Evolutionary conservation across 30 jellyfish, hydroid and myxozoan genomes (phyloP).

Genomic region (Pelagia noctiluca): DNA sequence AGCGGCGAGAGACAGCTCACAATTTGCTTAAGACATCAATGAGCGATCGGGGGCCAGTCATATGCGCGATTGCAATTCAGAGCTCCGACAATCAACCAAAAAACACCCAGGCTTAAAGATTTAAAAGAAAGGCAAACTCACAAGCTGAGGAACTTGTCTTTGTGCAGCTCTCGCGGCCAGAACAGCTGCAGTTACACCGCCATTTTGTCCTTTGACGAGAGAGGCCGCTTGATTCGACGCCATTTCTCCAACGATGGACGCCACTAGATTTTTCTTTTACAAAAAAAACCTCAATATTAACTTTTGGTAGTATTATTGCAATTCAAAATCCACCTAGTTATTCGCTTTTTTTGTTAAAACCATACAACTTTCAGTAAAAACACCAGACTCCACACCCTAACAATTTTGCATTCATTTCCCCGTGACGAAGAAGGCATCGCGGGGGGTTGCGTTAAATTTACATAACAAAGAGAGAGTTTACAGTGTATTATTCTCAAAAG

Average conservation of each 20-base stretch:
- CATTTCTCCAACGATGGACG: constrained; percentile 46
- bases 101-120: neutral
- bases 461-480: too few species aligned
- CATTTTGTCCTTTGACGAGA: constrained; percentile 70
- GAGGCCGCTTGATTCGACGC: constrained; percentile 57
- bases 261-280: neutral
- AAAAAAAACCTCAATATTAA: neutral
- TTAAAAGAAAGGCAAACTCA: neutral
- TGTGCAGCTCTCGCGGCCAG: constrained; percentile 37
- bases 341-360: neutral
- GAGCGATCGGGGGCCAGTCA: too few species aligned
- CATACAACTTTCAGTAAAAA: constrained; percentile 6
- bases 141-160: constrained; percentile 28
- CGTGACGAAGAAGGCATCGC: constrained; percentile 80
- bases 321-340: neutral
- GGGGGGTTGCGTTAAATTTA: constrained; percentile 83
- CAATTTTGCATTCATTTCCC: constrained; percentile 45
- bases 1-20: too few species aligned
- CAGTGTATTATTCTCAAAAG: too few species aligned
- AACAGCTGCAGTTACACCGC: constrained; percentile 72
- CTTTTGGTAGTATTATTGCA: neutral
- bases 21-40: too few species aligned
- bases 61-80: too few species aligned
- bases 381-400: constrained; percentile 58
- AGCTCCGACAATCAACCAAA: neutral